Evolutionary conservation across 2,113 vertebrate genomes (phyloP).

Genomic region (Mormoops blainvillei): DNA sequence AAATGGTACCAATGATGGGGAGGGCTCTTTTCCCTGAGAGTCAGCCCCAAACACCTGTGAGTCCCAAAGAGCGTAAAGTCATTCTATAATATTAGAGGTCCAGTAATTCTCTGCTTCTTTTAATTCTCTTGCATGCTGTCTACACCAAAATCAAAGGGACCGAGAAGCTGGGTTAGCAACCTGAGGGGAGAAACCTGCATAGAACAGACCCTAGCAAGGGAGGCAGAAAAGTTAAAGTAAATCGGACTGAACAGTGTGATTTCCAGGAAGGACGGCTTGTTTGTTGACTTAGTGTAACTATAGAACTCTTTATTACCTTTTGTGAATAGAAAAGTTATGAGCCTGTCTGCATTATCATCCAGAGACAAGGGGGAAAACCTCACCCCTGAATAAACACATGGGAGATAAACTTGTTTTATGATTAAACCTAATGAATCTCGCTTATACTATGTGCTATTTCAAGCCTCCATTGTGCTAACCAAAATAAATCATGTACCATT

Average conservation of each 20-base stretch:
- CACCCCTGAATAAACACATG: neutral
- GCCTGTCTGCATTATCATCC: neutral
- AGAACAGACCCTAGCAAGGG: neutral
- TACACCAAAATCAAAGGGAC: neutral
- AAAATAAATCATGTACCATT: constrained; percentile 5
- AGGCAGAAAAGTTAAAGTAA: neutral
- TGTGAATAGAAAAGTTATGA: neutral
- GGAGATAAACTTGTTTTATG: neutral
- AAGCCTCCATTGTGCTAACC: neutral
- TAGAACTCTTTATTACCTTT: neutral
- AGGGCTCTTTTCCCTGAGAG: fast-evolving
- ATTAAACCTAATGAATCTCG: neutral
- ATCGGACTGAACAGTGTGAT: neutral
- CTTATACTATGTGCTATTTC: neutral
- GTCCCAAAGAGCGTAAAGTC: fast-evolving
- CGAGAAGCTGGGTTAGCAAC: neutral
- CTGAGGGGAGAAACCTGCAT: neutral
- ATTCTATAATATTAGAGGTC: too few species aligned
- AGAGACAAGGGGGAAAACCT: neutral
- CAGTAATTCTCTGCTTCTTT: neutral
- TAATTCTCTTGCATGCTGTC: neutral
- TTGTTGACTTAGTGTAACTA: neutral
- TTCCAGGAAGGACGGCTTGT: neutral
- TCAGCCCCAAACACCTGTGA: neutral
- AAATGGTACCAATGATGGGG: neutral